phyloP scores from a whole-genome alignment of 2,888 invertebrate species.

The Melitaea athalia region DNA sequence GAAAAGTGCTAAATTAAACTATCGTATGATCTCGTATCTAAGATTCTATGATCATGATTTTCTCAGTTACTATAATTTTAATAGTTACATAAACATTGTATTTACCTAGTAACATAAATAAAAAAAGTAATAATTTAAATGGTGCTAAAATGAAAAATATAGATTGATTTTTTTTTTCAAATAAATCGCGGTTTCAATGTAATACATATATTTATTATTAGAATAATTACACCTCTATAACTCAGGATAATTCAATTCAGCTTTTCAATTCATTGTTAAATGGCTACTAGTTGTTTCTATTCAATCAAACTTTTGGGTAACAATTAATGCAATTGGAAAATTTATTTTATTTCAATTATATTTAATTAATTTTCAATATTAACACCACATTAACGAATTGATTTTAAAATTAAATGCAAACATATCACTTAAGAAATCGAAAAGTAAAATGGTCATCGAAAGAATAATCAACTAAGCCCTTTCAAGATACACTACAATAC shows the following conservation, averaged over 20 bases:
- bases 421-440: constrained; percentile 60
- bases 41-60: too few relatives aligned
- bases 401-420: constrained; percentile 74
- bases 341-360: too few relatives aligned
- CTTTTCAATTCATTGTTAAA: not conserved
- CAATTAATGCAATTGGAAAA: too few relatives aligned
- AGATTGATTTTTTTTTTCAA: not conserved
- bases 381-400: too few relatives aligned
- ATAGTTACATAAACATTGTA: not conserved
- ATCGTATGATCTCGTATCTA: too few relatives aligned
- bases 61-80: too few relatives aligned
- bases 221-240: not conserved
- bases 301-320: too few relatives aligned
- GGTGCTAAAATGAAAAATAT: not conserved
- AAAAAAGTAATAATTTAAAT: too few relatives aligned
- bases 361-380: too few relatives aligned
- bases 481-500: constrained; percentile 54
- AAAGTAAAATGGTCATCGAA: constrained; percentile 17
- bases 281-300: constrained; percentile 57
- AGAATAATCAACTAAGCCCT: constrained; percentile 29
- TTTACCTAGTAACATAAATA: too few relatives aligned
- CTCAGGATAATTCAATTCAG: constrained; percentile 1
- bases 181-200: not conserved
- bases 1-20: not conserved
- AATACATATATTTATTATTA: not conserved